Evolutionary conservation across 2,797 vertebrate genomes (phyloP).

Genomic region (Sebastes goodei): DNA sequence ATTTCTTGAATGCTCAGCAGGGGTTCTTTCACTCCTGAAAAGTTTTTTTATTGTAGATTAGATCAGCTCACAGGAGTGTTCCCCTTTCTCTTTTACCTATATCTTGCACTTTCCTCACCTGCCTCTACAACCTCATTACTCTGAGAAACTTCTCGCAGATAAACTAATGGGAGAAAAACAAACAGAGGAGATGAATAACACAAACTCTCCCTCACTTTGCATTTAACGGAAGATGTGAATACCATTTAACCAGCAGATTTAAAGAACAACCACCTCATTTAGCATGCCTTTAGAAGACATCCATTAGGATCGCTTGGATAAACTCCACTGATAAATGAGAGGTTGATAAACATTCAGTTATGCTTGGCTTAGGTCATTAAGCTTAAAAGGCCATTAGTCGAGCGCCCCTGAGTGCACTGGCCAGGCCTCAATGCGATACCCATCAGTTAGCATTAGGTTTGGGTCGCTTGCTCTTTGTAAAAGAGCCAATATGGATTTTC

Average conservation of each 20-base stretch:
- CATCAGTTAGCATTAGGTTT: slow-evolving; percentile 50
- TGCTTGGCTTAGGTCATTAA: slow-evolving; percentile 63
- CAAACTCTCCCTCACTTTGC: slow-evolving; percentile 34
- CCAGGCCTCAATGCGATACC: slow-evolving; percentile 26
- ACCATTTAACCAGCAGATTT: slow-evolving; percentile 56
- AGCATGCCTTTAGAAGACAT: slow-evolving; percentile 47
- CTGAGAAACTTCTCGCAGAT: slow-evolving; percentile 8
- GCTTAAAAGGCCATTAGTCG: slow-evolving; percentile 71
- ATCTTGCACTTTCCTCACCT: neutral
- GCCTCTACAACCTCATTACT: slow-evolving; percentile 9
- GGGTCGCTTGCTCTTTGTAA: slow-evolving; percentile 16
- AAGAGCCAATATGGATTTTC: slow-evolving; percentile 22
- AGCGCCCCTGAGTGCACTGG: slow-evolving; percentile 39
- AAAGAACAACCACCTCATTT: slow-evolving; percentile 64
- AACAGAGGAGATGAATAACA: slow-evolving; percentile 39
- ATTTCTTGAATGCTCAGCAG: neutral
- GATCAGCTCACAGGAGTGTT: neutral
- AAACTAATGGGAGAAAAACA: slow-evolving; percentile 41
- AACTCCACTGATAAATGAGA: slow-evolving; percentile 60
- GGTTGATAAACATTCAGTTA: slow-evolving; percentile 67
- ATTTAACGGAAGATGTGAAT: slow-evolving; percentile 46
- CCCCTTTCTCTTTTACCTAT: neutral
- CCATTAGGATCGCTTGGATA: slow-evolving; percentile 62
- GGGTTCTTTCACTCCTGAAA: neutral
- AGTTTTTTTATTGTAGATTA: neutral